These are phyloP conservation scores for Pseudanteris insignis DNA, from an alignment of 2,888 invertebrate genomes.

Conservation along the genomic window DNA sequence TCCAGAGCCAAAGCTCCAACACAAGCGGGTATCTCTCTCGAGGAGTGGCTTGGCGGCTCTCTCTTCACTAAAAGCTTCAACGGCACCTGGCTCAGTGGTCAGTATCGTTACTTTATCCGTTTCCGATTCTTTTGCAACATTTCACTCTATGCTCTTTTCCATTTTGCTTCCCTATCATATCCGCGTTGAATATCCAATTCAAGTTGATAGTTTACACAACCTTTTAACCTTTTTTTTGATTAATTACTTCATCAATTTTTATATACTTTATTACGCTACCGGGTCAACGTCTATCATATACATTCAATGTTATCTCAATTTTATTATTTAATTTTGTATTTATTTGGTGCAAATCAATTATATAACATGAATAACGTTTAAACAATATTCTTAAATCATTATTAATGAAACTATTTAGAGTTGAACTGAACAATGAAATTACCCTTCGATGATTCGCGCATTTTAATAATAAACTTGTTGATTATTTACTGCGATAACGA, in stretches of 20 bases:
- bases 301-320: no score
- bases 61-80: constrained; percentile 77
- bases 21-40: constrained; percentile 70
- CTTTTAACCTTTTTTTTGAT: not conserved
- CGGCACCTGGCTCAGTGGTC: constrained; percentile 84
- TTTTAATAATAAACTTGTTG: no score
- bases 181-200: constrained; percentile 6
- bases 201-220: not conserved
- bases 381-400: no score
- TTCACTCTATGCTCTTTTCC: not conserved
- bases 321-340: not conserved
- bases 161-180: constrained; percentile 4
- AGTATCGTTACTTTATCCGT: constrained; percentile 47
- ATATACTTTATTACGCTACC: not conserved
- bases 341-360: not conserved
- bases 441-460: no score
- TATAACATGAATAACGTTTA: not conserved
- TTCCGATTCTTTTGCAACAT: constrained; percentile 7
- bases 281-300: no score
- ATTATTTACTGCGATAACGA: no score
- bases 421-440: no score
- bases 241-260: not conserved
- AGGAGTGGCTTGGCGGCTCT: constrained; percentile 77
- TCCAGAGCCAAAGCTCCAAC: constrained; percentile 51
- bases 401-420: no score